Base-by-base conservation (phyloP, 1,140 invertebrate species). In the Mactra quadrangularis region DNA sequence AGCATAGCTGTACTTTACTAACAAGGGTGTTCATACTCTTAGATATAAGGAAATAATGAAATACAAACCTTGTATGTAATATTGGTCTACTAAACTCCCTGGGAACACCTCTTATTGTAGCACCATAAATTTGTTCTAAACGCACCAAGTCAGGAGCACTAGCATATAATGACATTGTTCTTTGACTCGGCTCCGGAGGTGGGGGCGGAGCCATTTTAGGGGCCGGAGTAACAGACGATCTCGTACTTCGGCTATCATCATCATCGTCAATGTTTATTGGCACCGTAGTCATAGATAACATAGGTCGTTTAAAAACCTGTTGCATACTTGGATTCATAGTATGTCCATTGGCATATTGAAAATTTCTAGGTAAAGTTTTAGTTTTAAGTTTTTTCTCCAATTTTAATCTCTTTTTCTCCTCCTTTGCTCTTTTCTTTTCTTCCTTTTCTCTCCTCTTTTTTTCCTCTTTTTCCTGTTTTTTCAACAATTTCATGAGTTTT, bases 221-320 rank as follows among this genome's bases (percentile, higher is more conserved):
- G 47, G 84, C 85, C 1, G 85, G 84, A 9, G 84, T 72, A 27
- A 70, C 60, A 17, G 77, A 77, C n/a, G 60, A 13, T 15, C 84
- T 83, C 1, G 64, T 68, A 52, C 60, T 66, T 0, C 35, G 15
- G 55, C 55, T 53, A 38, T 62, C 75, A 31, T 78, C 59, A 1
- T 85, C 86, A 52, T 85, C 86, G 22, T 89, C 86, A 35, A 89
- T 88, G 47, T 90, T 88, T 35, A 91, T 91, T n/a, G 87, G 87
- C 45, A 91, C 89, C 17, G 90, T 86, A 35, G 75, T 85, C n/a
- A 90, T 41, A 22, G 86, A 79, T 27, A 88, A 75, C 45, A 76
- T 74, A 0, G 88, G 86, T 53, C 89, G 33, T 19, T 66, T 7
- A 82, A 89, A 90, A 57, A 89, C 86, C 22, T 81, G 57, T 50